Base-by-base conservation (phyloP, 2,113 vertebrate genomes). In the Ophiodon elongatus region DNA sequence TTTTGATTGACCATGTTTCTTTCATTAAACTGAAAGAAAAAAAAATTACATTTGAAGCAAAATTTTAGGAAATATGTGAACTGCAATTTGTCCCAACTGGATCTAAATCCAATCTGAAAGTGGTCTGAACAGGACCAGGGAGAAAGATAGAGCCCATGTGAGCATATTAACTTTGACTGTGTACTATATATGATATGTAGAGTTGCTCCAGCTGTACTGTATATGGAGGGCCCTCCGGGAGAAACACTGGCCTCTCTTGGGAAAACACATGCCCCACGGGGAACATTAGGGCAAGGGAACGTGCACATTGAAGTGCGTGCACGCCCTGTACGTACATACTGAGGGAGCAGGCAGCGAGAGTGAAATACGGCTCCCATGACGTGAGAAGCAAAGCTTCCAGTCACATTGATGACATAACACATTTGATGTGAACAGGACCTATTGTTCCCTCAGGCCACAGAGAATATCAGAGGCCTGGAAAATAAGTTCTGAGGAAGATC, bases 341-440 rank as follows among this genome's bases (percentile, higher is more conserved):
- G 62, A 52, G 56, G 25, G 52, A 73, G 79, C 56, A 75, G 71
- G 79, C 71, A 76, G 67, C n/a, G 57, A 83, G 57, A 81, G 86
- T 65, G 67, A 88, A 87, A 69, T 57, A 74, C 56, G 76, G 74
- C 81, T 85, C 74, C 65, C 57, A 33, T 80, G 85, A 88, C 69
- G 73, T 85, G 86, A 88, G 79, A 77, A 83, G 84, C 57, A 69
- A 76, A 85, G 81, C 82, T 93, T 87, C 76, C 77, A 88, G 91
- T 94, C 92, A 89, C 88, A 88, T 87, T 43, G 80, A 91, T 93
- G 91, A 91, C 86, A 89, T 85, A 90, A 92, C 81, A 74, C 70
- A 78, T 86, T 88, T 88, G 89, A 93, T 85, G 76, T 81, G 82
- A 85, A 71, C 78, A 70, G 65, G 80, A 89, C 76, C 85, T 79